Evolutionary conservation across 2,113 vertebrate species (phyloP), one percentile per base, ranked within the genome.

Genomic region (Pseudopodoces humilis): DNA sequence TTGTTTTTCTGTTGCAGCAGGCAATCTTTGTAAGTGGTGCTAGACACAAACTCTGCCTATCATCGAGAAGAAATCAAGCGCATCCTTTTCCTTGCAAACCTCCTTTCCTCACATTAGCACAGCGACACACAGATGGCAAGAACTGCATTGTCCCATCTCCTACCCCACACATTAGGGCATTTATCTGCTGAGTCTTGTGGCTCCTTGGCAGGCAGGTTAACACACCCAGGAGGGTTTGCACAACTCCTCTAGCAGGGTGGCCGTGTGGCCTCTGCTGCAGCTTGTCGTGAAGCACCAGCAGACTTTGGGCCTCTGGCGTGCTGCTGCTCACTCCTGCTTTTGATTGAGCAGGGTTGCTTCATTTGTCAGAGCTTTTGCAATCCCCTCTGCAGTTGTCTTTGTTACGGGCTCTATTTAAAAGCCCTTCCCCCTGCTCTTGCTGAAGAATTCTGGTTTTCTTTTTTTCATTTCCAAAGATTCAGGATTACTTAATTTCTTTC

Each of bases 311-410:
- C 80, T 72, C 87, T 52, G 87, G 78, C 37, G 6, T 4, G 41
- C 55, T 82, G 65, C 63, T 88, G 82, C 84, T 83, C 50, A 27
- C 64, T 95, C 60, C 79, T 92, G 85, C 28, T 96, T 85, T 53
- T 62, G 27, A 27, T 28, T 63, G 71, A 92, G 79, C 56, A 14
- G 71, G 15, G 47, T 88, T 93, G 92, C 79, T 86, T 78, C 80
- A 90, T 92, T 92, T 44, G 39, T 59, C 64, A 37, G 16, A 46
- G 90, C 69, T 96, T 94, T 93, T 94, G 83, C 90, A 96, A 96
- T 86, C 72, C 76, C 39, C 49, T 88, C 64, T 64, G 49, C 76
- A 68, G 56, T 19, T 94, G 76, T 68, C 76, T 88, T 95, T 94
- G 56, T 90, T 78, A 27, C 2, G 69, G 56, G 46, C 82, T 60